These are phyloP conservation scores for Incurvaria masculella DNA, from an alignment of 2,888 invertebrate genomes.

Conservation along the genomic window DNA sequence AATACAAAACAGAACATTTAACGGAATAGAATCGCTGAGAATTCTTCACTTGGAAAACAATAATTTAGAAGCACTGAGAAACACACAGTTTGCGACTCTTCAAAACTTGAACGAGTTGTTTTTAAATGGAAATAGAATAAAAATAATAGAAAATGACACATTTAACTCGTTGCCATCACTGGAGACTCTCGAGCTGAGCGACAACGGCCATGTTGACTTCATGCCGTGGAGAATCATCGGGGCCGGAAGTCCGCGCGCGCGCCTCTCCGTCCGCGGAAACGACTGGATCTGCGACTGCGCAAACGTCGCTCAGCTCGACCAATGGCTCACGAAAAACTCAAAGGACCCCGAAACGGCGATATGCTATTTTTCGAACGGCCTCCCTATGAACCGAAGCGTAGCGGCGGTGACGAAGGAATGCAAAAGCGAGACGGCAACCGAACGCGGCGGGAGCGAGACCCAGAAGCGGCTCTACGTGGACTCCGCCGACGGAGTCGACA, in stretches of 20 bases:
- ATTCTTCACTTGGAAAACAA: conserved; percentile 77
- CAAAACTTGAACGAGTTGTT: conserved; percentile 72
- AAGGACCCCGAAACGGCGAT: conserved; percentile 65
- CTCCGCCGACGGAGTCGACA: conserved; percentile 63
- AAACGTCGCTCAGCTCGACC: conserved; percentile 64
- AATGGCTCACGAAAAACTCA: conserved; percentile 67
- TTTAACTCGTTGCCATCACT: conserved; percentile 71
- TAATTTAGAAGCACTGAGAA: conserved; percentile 65
- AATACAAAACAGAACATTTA: conserved; percentile 79
- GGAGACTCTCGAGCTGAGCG: conserved; percentile 70
- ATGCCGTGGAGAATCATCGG: conserved; percentile 70
- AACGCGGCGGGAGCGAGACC: conserved; percentile 54
- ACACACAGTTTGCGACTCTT: conserved; percentile 75
- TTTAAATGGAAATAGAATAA: conserved; percentile 72
- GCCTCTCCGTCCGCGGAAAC: conserved; percentile 72
- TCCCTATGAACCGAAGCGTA: conserved; percentile 50
- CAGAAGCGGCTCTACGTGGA: conserved; percentile 58
- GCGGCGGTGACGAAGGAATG: conserved; percentile 52
- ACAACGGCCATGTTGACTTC: conserved; percentile 74
- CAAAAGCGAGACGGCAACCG: conserved; percentile 62
- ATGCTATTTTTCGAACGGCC: conserved; percentile 59
- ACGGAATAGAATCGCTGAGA: conserved; percentile 70
- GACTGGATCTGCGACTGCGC: conserved; percentile 83
- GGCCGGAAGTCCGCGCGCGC: conserved; percentile 61
- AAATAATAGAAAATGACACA: conserved; percentile 69